Base-by-base conservation (phyloP, 30 jellyfish, hydroid and myxozoan genomes). In the Hydractinia echinata region DNA sequence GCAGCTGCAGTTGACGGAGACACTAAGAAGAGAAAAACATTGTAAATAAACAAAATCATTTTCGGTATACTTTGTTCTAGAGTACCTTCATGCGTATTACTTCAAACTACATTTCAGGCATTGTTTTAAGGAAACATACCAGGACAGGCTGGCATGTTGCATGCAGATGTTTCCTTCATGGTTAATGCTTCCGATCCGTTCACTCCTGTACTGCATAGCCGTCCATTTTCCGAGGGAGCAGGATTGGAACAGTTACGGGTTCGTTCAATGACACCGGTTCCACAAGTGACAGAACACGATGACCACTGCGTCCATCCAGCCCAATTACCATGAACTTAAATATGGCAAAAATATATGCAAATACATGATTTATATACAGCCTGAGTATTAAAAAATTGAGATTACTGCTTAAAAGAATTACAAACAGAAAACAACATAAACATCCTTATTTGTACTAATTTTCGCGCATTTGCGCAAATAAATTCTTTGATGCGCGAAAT, bases 231-330 rank as follows among this genome's bases (percentile, higher is more conserved):
- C 20, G 66, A 30, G 51, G 83, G 72, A 4, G 82, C 55, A 0
- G 85, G 76, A 11, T 20, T 48, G 15, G 77, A 82, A 61, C 99
- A 93, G 19, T 87, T 87, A 71, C 92, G 89, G 85, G 64, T 74
- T 18, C 99, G 82, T 53, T 87, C 85, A 53, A 78, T 93, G 67
- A 76, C 53, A 18, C 99, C 99, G 53, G 88, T 95, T 60, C 99
- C 99, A 77, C 99, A 93, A 72, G 95, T 77, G n/a, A 86, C 92
- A 6, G 99, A 66, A 72, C 99, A 93, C 72, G 74, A 77, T 30
- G 99, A 71, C 99, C 99, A 93, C 67, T 54, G 77, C 53, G 96
- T 68, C 99, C 99, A 93, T 49, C 79, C 95, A 67, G 92, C 85
- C 85, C 85, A 77, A 54, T 18, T 56, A 18, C 83, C 83, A 74